Evolutionary conservation across 2,888 invertebrate genomes (phyloP), one percentile per base, ranked within the genome.

Genomic region (Melanostoma scalare): DNA sequence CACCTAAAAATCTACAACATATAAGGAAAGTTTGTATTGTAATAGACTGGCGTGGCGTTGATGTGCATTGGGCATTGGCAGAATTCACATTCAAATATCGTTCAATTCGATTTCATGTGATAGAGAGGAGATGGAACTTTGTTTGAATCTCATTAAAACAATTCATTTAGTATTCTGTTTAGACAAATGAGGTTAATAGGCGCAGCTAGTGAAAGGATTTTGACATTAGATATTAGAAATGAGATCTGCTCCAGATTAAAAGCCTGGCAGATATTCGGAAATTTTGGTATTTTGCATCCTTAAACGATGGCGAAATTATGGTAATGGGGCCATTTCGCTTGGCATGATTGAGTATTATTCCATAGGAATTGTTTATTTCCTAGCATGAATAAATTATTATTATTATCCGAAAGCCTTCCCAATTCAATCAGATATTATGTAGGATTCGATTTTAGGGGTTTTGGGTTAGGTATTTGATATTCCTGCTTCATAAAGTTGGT

Each of bases 1-100:
- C 76, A 81, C 55, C 63, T 35, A 10, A 55, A 56, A 56, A 58
- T 44, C 48, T 36, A 53, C 6, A 38, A 20, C 58, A 48, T n/a
- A 58, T 44, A 10, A 36, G 10, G 20, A 48, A 31, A 10, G 20
- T 42, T 46, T 50, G 42, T 6, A 40, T 1, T 35, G 36, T 56
- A 48, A 4, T 42, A 46, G 20, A 31, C 9, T 35, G 30, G 0
- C 20, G 30, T 35, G 30, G 0, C 20, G 30, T 31, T 44, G 50
- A 61, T 61, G 60, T 20, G 63, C 73, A 20, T 20, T 20, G 20
- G 20, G 20, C 67, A 53, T 6, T 46, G 78, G 52, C 56, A 5
- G 36, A 63, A 73, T 72, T 81, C 56, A 10, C 63, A 73, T 63
- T 82, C 77, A 82, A 72, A 77, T 53, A 61, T 50, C 77, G 55